A percentile compares a stretch with the other conserved stretches of the same genome.
These are phyloP conservation scores for Nycteola revayana DNA, from an alignment of 2,888 invertebrate species.

Conservation along the genomic window DNA sequence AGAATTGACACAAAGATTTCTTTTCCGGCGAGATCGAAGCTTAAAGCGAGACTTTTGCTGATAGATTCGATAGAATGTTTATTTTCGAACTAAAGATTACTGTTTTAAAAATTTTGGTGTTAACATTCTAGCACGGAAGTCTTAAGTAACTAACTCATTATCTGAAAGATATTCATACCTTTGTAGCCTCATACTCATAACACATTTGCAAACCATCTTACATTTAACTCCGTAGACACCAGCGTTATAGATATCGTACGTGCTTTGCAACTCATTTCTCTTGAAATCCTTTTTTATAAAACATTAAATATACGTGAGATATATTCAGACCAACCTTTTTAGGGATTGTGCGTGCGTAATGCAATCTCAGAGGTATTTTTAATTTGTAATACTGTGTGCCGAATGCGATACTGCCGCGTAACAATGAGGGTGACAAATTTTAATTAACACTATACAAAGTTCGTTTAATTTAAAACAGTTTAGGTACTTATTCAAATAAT, in stretches of 20 bases:
- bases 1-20: too few relatives aligned
- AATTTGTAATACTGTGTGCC: conserved; percentile 41
- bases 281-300: conserved; percentile 24
- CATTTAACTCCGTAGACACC: not conserved
- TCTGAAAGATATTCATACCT: too few relatives aligned
- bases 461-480: conserved; percentile 1
- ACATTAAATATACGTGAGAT: conserved; percentile 14
- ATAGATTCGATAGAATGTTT: too few relatives aligned
- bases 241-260: conserved; percentile 2
- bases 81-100: too few relatives aligned
- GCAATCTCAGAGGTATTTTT: conserved; percentile 53
- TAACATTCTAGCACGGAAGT: too few relatives aligned
- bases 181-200: too few relatives aligned
- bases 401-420: conserved; percentile 17
- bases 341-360: conserved; percentile 40
- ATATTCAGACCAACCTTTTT: conserved; percentile 32
- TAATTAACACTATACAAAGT: not conserved
- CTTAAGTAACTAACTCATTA: too few relatives aligned
- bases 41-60: too few relatives aligned
- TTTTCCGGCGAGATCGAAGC: too few relatives aligned
- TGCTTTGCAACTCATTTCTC: conserved; percentile 22
- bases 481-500: too few relatives aligned
- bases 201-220: too few relatives aligned
- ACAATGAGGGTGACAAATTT: conserved; percentile 11
- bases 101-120: too few relatives aligned